Conservation (phyloP, 2,888 invertebrate species). For the Dryomyza anilis region DNA sequence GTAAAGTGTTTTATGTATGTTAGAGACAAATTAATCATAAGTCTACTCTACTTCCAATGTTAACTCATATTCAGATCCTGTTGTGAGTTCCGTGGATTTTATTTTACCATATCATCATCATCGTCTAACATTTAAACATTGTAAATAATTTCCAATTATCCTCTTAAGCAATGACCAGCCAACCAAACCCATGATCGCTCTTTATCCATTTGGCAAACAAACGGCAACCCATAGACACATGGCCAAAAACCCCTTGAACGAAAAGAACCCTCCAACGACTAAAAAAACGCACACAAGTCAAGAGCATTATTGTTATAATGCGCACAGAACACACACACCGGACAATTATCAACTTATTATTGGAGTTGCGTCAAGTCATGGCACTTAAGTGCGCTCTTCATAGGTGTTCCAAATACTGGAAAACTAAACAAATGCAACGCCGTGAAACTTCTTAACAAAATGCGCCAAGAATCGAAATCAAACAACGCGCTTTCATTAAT, state of each 20-base stretch:
- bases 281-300: not conserved
- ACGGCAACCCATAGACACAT: too few species aligned
- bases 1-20: too few species aligned
- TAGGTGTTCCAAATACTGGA: constrained; percentile 29
- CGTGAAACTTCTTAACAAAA: not conserved
- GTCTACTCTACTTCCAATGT: too few species aligned
- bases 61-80: too few species aligned
- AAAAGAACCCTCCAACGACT: not conserved
- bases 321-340: constrained; percentile 24
- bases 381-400: constrained; percentile 24
- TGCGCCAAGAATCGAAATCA: constrained; percentile 16
- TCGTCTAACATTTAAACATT: too few species aligned
- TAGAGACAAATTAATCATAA: too few species aligned
- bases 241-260: not conserved
- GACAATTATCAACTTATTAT: constrained; percentile 35
- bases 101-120: too few species aligned
- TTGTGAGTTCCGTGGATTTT: too few species aligned
- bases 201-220: too few species aligned
- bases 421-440: constrained; percentile 17
- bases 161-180: not conserved
- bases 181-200: not conserved
- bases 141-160: not conserved
- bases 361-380: constrained; percentile 31
- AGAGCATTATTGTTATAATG: too few species aligned
- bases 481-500: constrained; percentile 12